A percentile compares a stretch with the other conserved stretches of the same genome.
phyloP scores from a whole-genome alignment of 2,113 vertebrate genomes.

The Bos javanicus region DNA sequence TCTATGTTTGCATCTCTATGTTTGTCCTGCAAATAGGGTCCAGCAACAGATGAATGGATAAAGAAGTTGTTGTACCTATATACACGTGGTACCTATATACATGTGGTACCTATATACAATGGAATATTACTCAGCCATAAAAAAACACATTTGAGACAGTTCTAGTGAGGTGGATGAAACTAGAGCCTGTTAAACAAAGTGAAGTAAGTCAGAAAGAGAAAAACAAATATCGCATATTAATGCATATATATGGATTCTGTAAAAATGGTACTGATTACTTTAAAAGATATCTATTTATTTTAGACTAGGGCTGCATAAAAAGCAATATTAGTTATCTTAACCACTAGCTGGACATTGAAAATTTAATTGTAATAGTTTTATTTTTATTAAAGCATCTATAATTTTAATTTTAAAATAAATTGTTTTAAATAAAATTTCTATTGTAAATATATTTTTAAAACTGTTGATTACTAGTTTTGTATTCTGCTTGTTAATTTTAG shows the following conservation, averaged over 20 bases:
- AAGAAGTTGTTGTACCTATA: neutral
- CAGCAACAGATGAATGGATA: neutral
- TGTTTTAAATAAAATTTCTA: no score
- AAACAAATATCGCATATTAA: neutral
- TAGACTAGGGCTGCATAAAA: neutral
- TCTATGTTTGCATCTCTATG: neutral
- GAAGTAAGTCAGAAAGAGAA: neutral
- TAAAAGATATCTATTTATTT: neutral
- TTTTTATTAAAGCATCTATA: neutral
- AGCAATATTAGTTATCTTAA: neutral
- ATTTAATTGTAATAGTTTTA: neutral
- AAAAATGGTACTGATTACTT: neutral
- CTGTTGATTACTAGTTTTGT: no score
- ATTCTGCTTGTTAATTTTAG: no score
- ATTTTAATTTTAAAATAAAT: no score
- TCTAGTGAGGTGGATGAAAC: neutral
- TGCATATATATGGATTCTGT: neutral
- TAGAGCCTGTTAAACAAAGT: neutral
- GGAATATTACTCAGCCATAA: neutral
- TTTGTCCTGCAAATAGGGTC: neutral
- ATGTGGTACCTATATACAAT: neutral
- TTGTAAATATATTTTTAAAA: no score
- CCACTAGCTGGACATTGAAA: neutral
- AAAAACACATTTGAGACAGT: neutral
- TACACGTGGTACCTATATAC: no score